phyloP scores from a whole-genome alignment of 2,797 vertebrate genomes.

The Odontamblyopus lacepedii region DNA sequence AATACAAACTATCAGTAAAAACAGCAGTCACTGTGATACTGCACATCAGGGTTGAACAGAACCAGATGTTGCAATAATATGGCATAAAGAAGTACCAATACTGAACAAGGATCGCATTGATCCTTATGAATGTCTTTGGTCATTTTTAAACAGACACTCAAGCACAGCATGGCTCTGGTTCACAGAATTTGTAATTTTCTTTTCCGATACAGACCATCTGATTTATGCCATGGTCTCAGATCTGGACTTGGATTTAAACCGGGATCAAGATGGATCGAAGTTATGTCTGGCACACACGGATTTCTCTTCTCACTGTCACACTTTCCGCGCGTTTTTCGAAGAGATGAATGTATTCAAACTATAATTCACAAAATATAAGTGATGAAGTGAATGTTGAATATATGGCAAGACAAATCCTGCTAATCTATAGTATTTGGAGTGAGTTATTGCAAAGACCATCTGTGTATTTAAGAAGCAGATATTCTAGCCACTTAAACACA shows the following conservation, averaged over 20 bases:
- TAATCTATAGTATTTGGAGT: conserved; percentile 4
- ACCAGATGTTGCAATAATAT: conserved; percentile 19
- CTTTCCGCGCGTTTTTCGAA: background rate
- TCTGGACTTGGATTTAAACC: conserved; percentile 40
- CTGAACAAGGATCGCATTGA: conserved; percentile 17
- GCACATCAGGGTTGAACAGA: conserved; percentile 14
- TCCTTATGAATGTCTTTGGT: conserved; percentile 12
- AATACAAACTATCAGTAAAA: background rate
- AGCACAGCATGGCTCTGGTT: conserved; percentile 11
- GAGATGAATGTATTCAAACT: conserved; percentile 27
- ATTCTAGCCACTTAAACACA: background rate
- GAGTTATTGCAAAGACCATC: conserved; percentile 1
- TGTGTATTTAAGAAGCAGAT: background rate
- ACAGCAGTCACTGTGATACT: background rate
- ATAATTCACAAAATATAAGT: conserved; percentile 22
- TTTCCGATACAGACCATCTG: conserved; percentile 13
- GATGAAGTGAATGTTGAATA: conserved; percentile 14
- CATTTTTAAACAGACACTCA: background rate
- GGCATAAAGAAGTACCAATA: conserved; percentile 6
- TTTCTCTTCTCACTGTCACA: conserved; percentile 3
- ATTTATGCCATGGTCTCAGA: conserved; percentile 26
- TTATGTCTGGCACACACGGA: conserved; percentile 6
- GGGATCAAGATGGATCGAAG: conserved; percentile 21
- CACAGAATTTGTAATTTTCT: conserved; percentile 22
- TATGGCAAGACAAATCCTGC: conserved; percentile 4